phyloP scores from a whole-genome alignment of 2,888 invertebrate species.

The Gonocerus acuteangulatus region DNA sequence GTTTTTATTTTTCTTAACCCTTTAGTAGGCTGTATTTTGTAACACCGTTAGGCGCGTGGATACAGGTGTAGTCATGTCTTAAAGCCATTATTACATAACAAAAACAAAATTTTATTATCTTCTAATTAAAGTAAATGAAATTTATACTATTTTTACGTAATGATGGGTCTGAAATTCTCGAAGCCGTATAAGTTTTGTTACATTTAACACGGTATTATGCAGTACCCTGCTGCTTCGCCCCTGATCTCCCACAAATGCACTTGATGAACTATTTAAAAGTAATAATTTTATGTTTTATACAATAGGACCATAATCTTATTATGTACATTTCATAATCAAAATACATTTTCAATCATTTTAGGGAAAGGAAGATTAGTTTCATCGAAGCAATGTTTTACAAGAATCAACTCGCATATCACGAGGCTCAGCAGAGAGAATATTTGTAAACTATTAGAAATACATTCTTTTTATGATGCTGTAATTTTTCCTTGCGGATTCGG shows the following conservation, averaged over 20 bases:
- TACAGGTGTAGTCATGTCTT: too few species aligned
- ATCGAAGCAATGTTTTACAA: slow-evolving; percentile 42
- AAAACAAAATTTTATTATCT: too few species aligned
- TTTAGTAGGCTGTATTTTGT: too few species aligned
- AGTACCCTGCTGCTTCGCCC: slow-evolving; percentile 46
- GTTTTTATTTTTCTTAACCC: too few species aligned
- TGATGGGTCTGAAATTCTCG: slow-evolving; percentile 51
- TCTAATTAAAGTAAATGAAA: too few species aligned
- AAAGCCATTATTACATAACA: too few species aligned
- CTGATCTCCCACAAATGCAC: slow-evolving; percentile 46
- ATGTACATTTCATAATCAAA: too few species aligned
- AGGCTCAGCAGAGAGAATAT: slow-evolving; percentile 44
- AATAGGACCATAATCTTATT: too few species aligned
- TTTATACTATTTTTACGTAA: too few species aligned
- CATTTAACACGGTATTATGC: slow-evolving; percentile 44
- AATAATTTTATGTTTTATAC: slow-evolving; percentile 32
- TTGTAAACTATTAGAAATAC: slow-evolving; percentile 38
- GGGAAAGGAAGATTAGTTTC: slow-evolving; percentile 30
- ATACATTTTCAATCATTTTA: neutral
- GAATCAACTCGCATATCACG: slow-evolving; percentile 51
- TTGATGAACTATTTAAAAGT: slow-evolving; percentile 47
- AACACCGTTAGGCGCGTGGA: too few species aligned
- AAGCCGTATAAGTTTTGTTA: slow-evolving; percentile 45
- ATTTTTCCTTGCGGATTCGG: slow-evolving; percentile 55
- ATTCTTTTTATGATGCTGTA: slow-evolving; percentile 43